Percentiles rank a stretch among this genome's conserved stretches.
phyloP scores from a whole-genome alignment of 2,888 invertebrate species.

The Caradrina clavipalpis region DNA sequence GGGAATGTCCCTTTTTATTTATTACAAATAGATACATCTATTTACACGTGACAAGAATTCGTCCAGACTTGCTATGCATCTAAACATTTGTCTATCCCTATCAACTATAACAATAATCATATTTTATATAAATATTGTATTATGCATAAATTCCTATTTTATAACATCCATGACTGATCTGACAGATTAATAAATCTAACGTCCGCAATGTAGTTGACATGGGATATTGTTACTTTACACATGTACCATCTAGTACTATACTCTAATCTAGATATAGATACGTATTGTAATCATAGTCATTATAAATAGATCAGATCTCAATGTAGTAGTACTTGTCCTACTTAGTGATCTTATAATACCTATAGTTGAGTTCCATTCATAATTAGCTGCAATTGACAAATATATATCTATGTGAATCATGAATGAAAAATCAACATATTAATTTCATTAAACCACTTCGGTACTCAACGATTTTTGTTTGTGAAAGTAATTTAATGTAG shows the following conservation, averaged over 20 bases:
- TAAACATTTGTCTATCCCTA: slow-evolving; percentile 71
- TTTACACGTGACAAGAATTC: slow-evolving; percentile 65
- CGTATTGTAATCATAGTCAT: slow-evolving; percentile 55
- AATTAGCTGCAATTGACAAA: slow-evolving; percentile 72
- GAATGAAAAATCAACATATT: slow-evolving; percentile 44
- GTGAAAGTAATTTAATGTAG: slow-evolving; percentile 4
- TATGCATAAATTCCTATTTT: slow-evolving; percentile 59
- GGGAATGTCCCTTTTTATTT: slow-evolving; percentile 45
- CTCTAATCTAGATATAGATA: slow-evolving; percentile 64
- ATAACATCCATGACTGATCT: slow-evolving; percentile 64
- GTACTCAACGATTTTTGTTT: slow-evolving; percentile 10
- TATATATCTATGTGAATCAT: slow-evolving; percentile 59
- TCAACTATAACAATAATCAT: slow-evolving; percentile 74
- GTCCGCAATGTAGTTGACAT: slow-evolving; percentile 48
- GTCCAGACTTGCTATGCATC: slow-evolving; percentile 58
- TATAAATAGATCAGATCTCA: slow-evolving; percentile 41
- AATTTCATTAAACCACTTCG: slow-evolving; percentile 5
- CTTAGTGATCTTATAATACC: slow-evolving; percentile 62
- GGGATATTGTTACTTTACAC: slow-evolving; percentile 52
- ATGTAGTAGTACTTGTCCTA: slow-evolving; percentile 58
- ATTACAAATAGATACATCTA: slow-evolving; percentile 70
- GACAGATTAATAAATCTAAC: slow-evolving; percentile 69
- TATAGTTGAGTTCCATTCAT: slow-evolving; percentile 55
- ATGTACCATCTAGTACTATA: slow-evolving; percentile 60
- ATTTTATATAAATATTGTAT: slow-evolving; percentile 59